Conservation (phyloP, 2,888 invertebrate genomes). For the Abscondita cerata region DNA sequence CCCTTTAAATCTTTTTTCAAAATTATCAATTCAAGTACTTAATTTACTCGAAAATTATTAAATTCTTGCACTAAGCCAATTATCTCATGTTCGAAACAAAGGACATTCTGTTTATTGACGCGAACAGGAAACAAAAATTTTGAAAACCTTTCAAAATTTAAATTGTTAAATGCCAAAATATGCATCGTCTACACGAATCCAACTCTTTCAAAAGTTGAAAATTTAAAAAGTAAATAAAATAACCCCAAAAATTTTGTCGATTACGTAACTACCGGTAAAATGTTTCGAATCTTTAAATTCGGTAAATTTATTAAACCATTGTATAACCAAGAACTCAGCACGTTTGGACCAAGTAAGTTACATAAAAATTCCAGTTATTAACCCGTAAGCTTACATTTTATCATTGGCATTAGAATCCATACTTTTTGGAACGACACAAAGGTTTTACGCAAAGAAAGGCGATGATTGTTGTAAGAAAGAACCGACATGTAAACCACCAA, state of each 20-base stretch:
- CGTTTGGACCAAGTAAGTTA: slow-evolving; percentile 27
- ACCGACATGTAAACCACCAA: background rate
- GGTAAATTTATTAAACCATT: slow-evolving; percentile 32
- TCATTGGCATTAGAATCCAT: slow-evolving; percentile 28
- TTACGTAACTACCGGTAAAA: slow-evolving; percentile 42
- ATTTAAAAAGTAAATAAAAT: background rate
- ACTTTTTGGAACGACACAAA: slow-evolving; percentile 22
- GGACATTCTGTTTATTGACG: slow-evolving; percentile 30
- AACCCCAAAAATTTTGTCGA: slow-evolving; percentile 7
- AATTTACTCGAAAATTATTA: too few relatives aligned
- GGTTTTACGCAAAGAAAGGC: slow-evolving; percentile 33
- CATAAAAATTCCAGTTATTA: too few relatives aligned
- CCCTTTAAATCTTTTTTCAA: too few relatives aligned
- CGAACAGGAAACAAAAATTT: slow-evolving; percentile 33
- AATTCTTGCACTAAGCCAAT: background rate
- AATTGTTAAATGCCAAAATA: slow-evolving; percentile 2
- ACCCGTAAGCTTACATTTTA: too few relatives aligned
- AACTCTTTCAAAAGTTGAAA: background rate
- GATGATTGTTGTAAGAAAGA: background rate
- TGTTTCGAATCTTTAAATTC: slow-evolving; percentile 39
- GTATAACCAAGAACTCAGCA: slow-evolving; percentile 18
- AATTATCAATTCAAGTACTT: too few relatives aligned
- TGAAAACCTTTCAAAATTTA: slow-evolving; percentile 27
- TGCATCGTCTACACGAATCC: background rate
- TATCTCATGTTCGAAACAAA: slow-evolving; percentile 11